These are phyloP conservation scores for Acheta domesticus DNA, from an alignment of 2,888 invertebrate genomes.

Conservation along the genomic window DNA sequence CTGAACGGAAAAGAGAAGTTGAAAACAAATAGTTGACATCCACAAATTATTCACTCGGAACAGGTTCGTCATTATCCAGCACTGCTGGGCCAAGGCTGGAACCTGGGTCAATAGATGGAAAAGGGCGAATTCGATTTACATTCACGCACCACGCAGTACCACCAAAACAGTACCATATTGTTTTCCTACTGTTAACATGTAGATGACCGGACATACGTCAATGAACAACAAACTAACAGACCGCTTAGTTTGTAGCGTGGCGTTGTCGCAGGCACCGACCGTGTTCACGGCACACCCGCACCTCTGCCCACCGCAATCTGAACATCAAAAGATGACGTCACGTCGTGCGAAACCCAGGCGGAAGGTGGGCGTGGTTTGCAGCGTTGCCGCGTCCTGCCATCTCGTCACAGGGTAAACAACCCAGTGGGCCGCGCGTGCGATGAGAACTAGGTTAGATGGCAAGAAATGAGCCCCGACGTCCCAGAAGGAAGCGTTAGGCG, in stretches of 20 bases:
- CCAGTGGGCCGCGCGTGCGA: too few species aligned
- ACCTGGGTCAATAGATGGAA: not conserved
- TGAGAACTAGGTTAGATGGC: too few species aligned
- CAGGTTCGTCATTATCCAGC: constrained; percentile 18
- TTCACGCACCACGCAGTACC: not conserved
- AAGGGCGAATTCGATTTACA: not conserved
- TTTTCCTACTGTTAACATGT: not conserved
- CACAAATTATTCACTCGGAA: too few species aligned
- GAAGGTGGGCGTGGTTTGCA: constrained; percentile 30
- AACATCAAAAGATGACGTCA: constrained; percentile 24
- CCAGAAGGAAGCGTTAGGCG: too few species aligned
- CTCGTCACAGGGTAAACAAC: not conserved
- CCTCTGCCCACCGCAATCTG: not conserved
- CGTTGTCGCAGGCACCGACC: not conserved
- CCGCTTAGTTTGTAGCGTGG: not conserved
- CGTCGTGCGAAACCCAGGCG: constrained; percentile 21
- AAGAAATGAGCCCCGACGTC: too few species aligned
- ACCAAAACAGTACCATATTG: not conserved
- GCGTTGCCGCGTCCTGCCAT: constrained; percentile 25
- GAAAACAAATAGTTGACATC: too few species aligned
- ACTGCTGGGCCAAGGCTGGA: not conserved
- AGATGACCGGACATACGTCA: not conserved
- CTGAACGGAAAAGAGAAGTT: too few species aligned
- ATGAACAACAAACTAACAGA: not conserved
- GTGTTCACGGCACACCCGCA: not conserved